Conservation (phyloP, 2,797 vertebrate genomes). For the Nothura maculosa region DNA sequence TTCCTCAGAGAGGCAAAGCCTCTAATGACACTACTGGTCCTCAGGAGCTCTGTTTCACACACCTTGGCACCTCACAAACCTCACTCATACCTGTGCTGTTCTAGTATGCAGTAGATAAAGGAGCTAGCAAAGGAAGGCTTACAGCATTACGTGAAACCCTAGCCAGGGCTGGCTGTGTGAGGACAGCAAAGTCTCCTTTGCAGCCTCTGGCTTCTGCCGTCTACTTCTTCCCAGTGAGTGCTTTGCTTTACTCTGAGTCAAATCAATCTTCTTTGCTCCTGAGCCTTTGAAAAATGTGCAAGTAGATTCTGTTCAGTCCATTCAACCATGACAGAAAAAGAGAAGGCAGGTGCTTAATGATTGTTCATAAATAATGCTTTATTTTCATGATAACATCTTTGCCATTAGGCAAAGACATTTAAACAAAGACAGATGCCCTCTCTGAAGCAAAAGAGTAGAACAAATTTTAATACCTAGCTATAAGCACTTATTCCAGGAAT, state of each 20-base stretch:
- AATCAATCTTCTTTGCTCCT: background rate
- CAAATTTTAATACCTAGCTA: background rate
- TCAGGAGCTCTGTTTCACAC: no score
- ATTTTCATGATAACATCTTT: slow-evolving; percentile 40
- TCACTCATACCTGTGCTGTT: background rate
- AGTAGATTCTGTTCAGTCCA: background rate
- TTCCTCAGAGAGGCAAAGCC: background rate
- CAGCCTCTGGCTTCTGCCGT: background rate
- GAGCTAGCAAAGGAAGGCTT: background rate
- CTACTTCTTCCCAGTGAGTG: background rate
- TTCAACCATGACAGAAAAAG: background rate
- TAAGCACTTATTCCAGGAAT: background rate
- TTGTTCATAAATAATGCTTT: slow-evolving; percentile 31
- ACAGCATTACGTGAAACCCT: background rate
- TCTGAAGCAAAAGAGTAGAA: background rate
- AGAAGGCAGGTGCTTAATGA: background rate
- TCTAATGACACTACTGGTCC: background rate
- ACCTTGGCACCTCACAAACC: background rate
- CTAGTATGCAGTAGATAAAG: background rate
- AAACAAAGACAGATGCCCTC: background rate
- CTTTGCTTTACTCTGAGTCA: background rate
- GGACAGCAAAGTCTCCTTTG: background rate
- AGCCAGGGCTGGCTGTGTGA: accelerated
- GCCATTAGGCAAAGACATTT: background rate
- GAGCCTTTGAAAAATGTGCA: background rate